Evolutionary conservation across 2,888 invertebrate species (phyloP).

Genomic region (Subacronicta megacephala): DNA sequence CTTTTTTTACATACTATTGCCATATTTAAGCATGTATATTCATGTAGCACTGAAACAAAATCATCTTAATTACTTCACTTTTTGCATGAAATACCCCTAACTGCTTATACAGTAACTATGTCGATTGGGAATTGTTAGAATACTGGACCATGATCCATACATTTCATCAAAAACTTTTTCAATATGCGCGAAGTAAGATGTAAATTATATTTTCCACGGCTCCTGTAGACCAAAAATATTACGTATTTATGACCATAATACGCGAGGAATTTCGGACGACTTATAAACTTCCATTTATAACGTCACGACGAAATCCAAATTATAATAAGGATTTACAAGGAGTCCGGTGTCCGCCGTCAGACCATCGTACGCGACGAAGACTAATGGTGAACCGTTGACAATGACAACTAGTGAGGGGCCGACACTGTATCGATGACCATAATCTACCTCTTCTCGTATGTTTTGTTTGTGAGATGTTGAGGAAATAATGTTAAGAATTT

Average conservation of each 20-base stretch:
- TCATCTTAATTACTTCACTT: background rate
- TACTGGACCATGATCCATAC: background rate
- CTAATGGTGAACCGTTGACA: constrained; percentile 44
- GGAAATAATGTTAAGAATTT: background rate
- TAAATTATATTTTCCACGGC: background rate
- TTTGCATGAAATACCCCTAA: too few species aligned
- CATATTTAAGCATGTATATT: too few species aligned
- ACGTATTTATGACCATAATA: constrained; percentile 6
- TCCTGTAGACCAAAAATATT: constrained; percentile 3
- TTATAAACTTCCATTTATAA: constrained; percentile 50
- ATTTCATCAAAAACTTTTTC: constrained; percentile 13
- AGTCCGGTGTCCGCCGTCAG: constrained; percentile 32
- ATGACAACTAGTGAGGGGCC: constrained; percentile 29
- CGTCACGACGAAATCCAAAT: constrained; percentile 37
- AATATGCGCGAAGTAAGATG: constrained; percentile 9
- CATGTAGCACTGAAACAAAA: too few species aligned
- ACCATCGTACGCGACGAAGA: constrained; percentile 41
- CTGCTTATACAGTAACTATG: too few species aligned
- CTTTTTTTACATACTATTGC: constrained; percentile 2
- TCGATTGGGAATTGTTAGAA: constrained; percentile 2
- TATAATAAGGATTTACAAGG: constrained; percentile 50
- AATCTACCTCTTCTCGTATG: background rate
- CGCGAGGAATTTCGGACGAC: constrained; percentile 15
- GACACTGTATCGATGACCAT: constrained; percentile 8
- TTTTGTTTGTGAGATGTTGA: background rate